Percentiles rank a stretch among this genome's conserved stretches.
Evolutionary conservation across 2,888 invertebrate species (phyloP).

Genomic region (Coenonympha glycerion): DNA sequence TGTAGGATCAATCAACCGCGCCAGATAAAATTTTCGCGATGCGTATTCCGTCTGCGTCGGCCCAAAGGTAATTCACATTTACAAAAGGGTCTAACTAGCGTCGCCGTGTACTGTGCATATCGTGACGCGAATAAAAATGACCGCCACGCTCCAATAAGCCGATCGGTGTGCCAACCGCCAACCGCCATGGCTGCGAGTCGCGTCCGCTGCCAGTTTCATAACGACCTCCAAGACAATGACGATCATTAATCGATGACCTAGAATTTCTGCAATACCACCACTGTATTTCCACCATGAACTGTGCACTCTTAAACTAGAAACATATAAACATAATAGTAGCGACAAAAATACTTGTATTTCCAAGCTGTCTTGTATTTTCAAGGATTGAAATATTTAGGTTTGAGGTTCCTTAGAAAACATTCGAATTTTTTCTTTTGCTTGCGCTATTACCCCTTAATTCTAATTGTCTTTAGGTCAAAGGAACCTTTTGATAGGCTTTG

Average conservation of each 20-base stretch:
- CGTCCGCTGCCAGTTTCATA: conserved; percentile 58
- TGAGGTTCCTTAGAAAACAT: too few species aligned
- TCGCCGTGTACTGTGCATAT: conserved; percentile 37
- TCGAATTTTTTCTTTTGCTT: too few species aligned
- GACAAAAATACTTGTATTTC: too few species aligned
- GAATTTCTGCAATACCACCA: conserved; percentile 31
- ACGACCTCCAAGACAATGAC: conserved; percentile 60
- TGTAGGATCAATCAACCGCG: not conserved
- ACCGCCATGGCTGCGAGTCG: too few species aligned
- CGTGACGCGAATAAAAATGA: conserved; percentile 65
- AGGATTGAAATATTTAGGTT: too few species aligned
- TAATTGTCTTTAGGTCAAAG: too few species aligned
- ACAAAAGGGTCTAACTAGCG: conserved; percentile 34
- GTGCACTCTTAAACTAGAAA: too few species aligned
- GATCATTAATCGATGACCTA: conserved; percentile 40
- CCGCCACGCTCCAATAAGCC: conserved; percentile 68
- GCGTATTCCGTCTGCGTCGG: not conserved
- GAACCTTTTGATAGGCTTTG: too few species aligned
- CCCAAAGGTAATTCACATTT: conserved; percentile 19
- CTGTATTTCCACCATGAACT: conserved; percentile 36
- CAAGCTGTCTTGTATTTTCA: too few species aligned
- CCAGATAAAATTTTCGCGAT: not conserved
- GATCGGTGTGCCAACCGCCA: conserved; percentile 64
- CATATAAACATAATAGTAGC: too few species aligned
- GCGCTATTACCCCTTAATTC: too few species aligned